Evolutionary conservation across 37 sponge, comb jelly and placozoan genomes (phyloP), one percentile per base, ranked within the genome.

Genomic region (Haliclona indistincta): DNA sequence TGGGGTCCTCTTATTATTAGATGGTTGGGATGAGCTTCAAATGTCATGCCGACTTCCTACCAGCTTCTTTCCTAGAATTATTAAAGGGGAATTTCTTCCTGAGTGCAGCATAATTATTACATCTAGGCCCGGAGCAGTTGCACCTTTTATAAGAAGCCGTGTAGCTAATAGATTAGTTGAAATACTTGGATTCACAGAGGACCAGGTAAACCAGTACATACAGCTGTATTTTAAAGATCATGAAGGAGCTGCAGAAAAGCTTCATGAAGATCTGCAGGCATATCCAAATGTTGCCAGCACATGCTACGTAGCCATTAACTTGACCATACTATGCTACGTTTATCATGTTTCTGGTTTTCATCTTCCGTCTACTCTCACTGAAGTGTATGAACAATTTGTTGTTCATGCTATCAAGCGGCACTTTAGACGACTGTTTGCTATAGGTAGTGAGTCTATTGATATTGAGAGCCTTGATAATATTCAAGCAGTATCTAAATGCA

Each of bases 11-110:
- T 56, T 73, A 22, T 38, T 73, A 30, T 55, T 76, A 23, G 77
- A 76, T 63, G 77, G 77, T 2, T 76, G 77, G 77, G 77, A 76
- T 76, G 77, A 76, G 61, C 37, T 76, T 0, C 64, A 1, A 1
- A 28, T 41, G 3, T 63, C 64, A 23, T 63, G 64, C 63, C 77
- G 77, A 6, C 32, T 15, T 2, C 5, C 1, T n/a, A 54, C 65
- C 37, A 52, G 22, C 33, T 78, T 78, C 8, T 65, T 78, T 19
- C 68, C 68, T 20, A 19, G 66, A 1, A 17, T 78, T 4, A 52
- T 78, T 32, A 11, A 47, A 34, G 68, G 78, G 1, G 3, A 51
- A 13, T 4, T 78, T 34, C 38, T 78, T 23, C 68, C 78, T 33
- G 56, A 78, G 4, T 53, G 56, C 35, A 51, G 37, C 10, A 35